Evolutionary conservation across 2,888 invertebrate genomes (phyloP).

Genomic region (Steinernema hermaphroditum): DNA sequence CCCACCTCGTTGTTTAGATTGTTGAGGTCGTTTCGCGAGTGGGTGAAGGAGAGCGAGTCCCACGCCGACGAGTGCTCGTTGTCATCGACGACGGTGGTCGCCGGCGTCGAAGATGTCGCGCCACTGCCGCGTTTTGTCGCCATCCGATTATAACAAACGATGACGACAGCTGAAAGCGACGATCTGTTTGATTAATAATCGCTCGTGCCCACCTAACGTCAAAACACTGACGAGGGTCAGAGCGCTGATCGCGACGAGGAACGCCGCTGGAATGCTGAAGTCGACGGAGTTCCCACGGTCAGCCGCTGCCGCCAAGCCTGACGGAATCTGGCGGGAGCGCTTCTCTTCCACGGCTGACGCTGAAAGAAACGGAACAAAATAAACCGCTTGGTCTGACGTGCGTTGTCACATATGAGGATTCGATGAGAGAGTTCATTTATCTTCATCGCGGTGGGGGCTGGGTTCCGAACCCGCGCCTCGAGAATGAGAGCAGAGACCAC

Average conservation of each 20-base stretch:
- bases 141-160: conserved; percentile 10
- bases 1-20: conserved; percentile 4
- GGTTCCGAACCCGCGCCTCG: neutral
- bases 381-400: conserved; percentile 26
- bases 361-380: neutral
- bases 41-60: conserved; percentile 15
- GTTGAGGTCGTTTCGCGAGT: conserved; percentile 14
- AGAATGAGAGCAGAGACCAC: neutral
- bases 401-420: conserved; percentile 21
- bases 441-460: conserved; percentile 5
- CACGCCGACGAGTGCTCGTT: neutral
- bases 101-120: neutral
- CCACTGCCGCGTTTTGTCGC: neutral
- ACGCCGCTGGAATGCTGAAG: conserved; percentile 10
- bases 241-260: conserved; percentile 18
- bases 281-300: neutral
- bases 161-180: conserved; percentile 13
- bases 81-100: conserved; percentile 4
- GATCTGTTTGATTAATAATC: neutral
- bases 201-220: neutral
- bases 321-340: neutral
- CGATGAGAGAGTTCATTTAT: conserved; percentile 26
- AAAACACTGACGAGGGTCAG: conserved; percentile 5
- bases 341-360: neutral
- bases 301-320: conserved; percentile 8